Evolutionary conservation across 2,797 vertebrate species (phyloP).

Genomic region (Antennarius maculatus): DNA sequence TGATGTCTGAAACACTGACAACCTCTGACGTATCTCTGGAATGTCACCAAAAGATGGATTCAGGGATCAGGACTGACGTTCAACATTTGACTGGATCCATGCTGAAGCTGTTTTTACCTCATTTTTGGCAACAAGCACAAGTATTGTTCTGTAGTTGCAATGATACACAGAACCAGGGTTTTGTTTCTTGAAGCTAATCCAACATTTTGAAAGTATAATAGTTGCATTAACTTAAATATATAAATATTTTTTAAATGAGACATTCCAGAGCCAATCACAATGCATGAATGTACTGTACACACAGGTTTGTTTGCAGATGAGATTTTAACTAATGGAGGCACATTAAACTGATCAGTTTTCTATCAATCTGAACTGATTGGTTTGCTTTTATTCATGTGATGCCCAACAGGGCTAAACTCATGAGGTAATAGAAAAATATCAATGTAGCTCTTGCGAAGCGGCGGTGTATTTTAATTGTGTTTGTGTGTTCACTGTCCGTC

Average conservation of each 20-base stretch:
- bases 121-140: not conserved
- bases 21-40: not conserved
- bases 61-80: not conserved
- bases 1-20: no score
- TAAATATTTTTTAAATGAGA: slow-evolving; percentile 12
- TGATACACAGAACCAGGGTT: not conserved
- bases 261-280: slow-evolving; percentile 9
- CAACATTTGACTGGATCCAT: not conserved
- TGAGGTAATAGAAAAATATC: no score
- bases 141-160: not conserved
- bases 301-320: not conserved
- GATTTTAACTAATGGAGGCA: slow-evolving; percentile 2
- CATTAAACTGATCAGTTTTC: slow-evolving; percentile 1
- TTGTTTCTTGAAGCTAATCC: slow-evolving; percentile 8
- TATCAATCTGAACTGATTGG: no score
- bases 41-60: no score
- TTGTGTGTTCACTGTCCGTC: no score
- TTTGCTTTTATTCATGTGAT: no score
- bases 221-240: not conserved
- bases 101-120: not conserved
- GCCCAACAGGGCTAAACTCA: no score
- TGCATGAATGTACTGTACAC: not conserved
- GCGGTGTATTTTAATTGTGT: no score
- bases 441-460: no score
- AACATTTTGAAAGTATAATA: not conserved